phyloP scores from a whole-genome alignment of 2,888 invertebrate species.

The Eristalis intricaria region DNA sequence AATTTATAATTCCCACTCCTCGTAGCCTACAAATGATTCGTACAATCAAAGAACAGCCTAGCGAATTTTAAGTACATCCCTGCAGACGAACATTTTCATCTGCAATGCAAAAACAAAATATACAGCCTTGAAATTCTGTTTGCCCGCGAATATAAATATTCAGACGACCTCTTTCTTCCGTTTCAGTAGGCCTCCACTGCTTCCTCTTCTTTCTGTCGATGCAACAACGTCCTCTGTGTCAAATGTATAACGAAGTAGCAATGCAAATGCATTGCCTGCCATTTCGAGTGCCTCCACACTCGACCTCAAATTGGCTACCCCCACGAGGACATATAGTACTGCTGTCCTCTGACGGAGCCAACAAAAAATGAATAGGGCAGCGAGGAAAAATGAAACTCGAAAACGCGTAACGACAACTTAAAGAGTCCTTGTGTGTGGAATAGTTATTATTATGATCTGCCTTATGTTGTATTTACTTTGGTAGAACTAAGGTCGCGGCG shows the following conservation, averaged over 20 bases:
- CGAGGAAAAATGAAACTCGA: neutral
- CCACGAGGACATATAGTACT: conserved; percentile 17
- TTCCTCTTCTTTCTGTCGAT: neutral
- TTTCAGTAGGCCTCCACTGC: conserved; percentile 30
- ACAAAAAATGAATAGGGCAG: neutral
- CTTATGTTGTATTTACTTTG: conserved; percentile 15
- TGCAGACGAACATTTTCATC: conserved; percentile 17
- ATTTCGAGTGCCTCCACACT: conserved; percentile 53
- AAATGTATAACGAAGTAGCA: conserved; percentile 61
- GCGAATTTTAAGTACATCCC: conserved; percentile 31
- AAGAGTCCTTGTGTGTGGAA: conserved; percentile 64
- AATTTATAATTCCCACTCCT: conserved; percentile 54
- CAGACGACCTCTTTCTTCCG: conserved; percentile 38
- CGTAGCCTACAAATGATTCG: conserved; percentile 36
- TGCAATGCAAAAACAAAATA: conserved; percentile 29
- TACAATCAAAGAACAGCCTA: conserved; percentile 44
- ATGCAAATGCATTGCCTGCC: conserved; percentile 64
- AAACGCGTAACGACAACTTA: conserved; percentile 53
- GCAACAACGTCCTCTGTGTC: conserved; percentile 52
- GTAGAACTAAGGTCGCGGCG: neutral
- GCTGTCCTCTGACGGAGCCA: conserved; percentile 40
- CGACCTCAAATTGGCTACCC: conserved; percentile 64
- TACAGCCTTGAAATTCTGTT: neutral
- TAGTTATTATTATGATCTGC: conserved; percentile 61
- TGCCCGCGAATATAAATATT: neutral